A percentile compares a stretch with the other conserved stretches of the same genome.
These are phyloP conservation scores for Manis pentadactyla DNA, from an alignment of 2,797 vertebrate genomes.

Conservation along the genomic window DNA sequence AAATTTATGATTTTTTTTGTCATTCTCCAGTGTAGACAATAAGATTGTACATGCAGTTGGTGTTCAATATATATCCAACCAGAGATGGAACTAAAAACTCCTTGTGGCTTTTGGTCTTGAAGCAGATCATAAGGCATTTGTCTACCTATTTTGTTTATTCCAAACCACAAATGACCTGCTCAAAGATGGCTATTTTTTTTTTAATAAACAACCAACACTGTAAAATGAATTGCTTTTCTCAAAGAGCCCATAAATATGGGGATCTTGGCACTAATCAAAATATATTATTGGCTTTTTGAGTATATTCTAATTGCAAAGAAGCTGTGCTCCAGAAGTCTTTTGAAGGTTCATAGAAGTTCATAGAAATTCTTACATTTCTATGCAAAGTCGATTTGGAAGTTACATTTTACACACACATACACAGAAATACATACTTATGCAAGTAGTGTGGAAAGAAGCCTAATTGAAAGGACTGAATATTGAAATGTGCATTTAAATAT, in stretches of 20 bases:
- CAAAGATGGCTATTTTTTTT: not conserved
- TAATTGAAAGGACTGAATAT: not conserved
- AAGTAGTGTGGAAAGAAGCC: no score
- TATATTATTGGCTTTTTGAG: not conserved
- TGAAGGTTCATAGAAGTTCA: not conserved
- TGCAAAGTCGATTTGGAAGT: slow-evolving; percentile 20
- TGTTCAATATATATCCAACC: not conserved
- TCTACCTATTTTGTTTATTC: not conserved
- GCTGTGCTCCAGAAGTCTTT: not conserved
- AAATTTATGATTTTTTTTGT: not conserved
- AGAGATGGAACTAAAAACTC: not conserved
- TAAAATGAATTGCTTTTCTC: slow-evolving; percentile 13
- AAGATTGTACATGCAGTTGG: not conserved
- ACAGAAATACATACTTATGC: no score
- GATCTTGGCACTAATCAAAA: not conserved
- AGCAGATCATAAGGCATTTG: not conserved
- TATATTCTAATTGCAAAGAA: not conserved
- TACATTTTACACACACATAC: not conserved
- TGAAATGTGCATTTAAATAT: not conserved
- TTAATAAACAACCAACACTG: not conserved
- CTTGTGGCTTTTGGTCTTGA: not conserved
- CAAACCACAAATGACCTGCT: not conserved
- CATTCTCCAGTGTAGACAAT: not conserved
- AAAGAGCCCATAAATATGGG: not conserved
- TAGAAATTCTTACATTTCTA: not conserved